Evolutionary conservation across 2,797 vertebrate genomes (phyloP), one percentile per base, ranked within the genome.

Genomic region (Chromis chromis): DNA sequence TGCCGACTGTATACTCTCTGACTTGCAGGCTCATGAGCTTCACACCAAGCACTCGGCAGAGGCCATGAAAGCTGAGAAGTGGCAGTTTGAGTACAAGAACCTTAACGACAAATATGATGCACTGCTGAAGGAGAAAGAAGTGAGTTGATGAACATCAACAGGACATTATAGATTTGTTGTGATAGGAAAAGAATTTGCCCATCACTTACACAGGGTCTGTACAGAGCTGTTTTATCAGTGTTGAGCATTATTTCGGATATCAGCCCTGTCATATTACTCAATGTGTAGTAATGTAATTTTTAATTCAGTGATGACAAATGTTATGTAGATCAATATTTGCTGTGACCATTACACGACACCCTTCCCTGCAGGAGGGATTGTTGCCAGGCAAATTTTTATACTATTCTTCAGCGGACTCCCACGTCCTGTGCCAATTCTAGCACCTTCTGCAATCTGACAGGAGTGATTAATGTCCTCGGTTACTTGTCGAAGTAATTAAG

Each of bases 81-180:
- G 96, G 96, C 95, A 97, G 64, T 97, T 97, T 74, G 97, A 98
- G 88, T 97, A 93, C 87, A 95, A 90, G 69, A 96, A 96, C 86
- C 94, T 97, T 57, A 79, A 94, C n/a, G 96, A 97, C 87, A 97
- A 97, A 84, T 96, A 94, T 10, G 94, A 97, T 2, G 92, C 92
- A 0, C 90, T 96, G 86, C 88, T 91, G 46, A 96, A 97, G 80
- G 96, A 98, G 88, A 96, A 96, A 84, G 96, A 97, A 95, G 97
- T 97, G 86, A 90, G 66, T 85, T 0, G 11, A 12, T 27, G 28
- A 39, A 46, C 40, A 2, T 14, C 1, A 16, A 65, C 1, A 0
- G 44, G 46, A 49, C n/a, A 52, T 50, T 14, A 3, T 55, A 36
- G 72, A 42, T 50, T 3, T 6, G 1, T 5, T 24, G 57, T 48